Percentiles rank a stretch among this genome's conserved stretches.
Evolutionary conservation across 2,797 vertebrate species (phyloP).

Genomic region (Tiaroga cobitis): DNA sequence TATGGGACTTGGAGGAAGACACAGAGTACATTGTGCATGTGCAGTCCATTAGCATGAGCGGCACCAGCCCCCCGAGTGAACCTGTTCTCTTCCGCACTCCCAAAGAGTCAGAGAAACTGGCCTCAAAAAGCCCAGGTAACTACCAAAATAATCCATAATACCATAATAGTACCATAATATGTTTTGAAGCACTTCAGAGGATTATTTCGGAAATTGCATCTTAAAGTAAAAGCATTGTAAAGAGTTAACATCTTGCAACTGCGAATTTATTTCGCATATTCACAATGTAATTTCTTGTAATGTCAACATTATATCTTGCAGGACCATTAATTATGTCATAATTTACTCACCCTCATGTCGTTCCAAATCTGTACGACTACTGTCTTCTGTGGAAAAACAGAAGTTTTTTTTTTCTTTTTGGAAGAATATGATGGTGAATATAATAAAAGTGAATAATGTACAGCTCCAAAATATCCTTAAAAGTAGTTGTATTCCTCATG

Average conservation of each 20-base stretch:
- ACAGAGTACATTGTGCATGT: constrained; percentile 95
- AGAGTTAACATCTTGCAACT: not conserved
- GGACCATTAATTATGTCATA: not conserved
- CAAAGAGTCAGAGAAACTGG: constrained; percentile 92
- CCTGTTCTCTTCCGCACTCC: constrained; percentile 92
- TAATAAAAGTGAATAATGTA: not conserved
- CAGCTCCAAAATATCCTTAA: not conserved
- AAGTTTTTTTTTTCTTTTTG: not conserved
- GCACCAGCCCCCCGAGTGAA: constrained; percentile 92
- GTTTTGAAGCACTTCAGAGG: not conserved
- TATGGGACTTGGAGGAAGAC: constrained; percentile 96
- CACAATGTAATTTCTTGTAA: not conserved
- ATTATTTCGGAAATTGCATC: not conserved
- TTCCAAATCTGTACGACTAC: not conserved
- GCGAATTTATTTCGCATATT: not conserved
- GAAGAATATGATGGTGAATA: not conserved
- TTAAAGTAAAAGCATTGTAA: not conserved
- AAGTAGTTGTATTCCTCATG: not conserved
- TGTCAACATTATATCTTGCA: not conserved
- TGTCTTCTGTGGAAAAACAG: not conserved
- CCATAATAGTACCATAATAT: not conserved
- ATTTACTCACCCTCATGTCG: not conserved
- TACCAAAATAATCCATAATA: not conserved
- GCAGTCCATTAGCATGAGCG: constrained; percentile 93
- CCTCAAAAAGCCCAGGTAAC: constrained; percentile 91